phyloP scores from a whole-genome alignment of 2,113 vertebrate species.

The Pollimyrus isidori region DNA sequence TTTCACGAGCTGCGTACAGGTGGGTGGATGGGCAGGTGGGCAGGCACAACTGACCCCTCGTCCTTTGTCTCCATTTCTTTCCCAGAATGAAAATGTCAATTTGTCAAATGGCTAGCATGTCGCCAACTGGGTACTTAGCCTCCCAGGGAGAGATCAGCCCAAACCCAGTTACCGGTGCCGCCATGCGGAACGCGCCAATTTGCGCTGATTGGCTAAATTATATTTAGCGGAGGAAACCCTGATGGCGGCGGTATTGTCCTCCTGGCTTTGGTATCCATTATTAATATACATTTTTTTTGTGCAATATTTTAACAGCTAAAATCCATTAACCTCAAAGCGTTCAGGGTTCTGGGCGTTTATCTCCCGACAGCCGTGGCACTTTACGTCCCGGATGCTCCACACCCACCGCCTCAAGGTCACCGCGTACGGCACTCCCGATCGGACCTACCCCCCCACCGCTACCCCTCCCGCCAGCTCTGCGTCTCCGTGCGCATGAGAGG shows the following conservation, averaged over 20 bases:
- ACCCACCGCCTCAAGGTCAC: constrained; percentile 37
- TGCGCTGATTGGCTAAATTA: constrained; percentile 60
- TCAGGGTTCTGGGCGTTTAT: constrained; percentile 9
- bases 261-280: constrained; percentile 33
- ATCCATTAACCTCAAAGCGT: constrained; percentile 52
- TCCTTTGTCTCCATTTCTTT: constrained; percentile 14
- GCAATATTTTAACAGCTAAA: constrained; percentile 39
- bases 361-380: constrained; percentile 22
- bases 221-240: constrained; percentile 58
- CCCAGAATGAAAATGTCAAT: constrained; percentile 45
- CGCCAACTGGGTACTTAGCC: constrained; percentile 33
- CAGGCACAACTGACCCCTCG: background rate
- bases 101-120: constrained; percentile 40
- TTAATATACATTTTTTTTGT: constrained; percentile 28
- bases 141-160: constrained; percentile 51
- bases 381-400: constrained; percentile 21
- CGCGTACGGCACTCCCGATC: constrained; percentile 5
- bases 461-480: constrained; percentile 23
- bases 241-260: constrained; percentile 59
- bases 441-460: background rate
- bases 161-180: constrained; percentile 60
- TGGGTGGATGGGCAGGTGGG: background rate
- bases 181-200: constrained; percentile 64
- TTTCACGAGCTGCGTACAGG: background rate
- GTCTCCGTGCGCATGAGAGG: constrained; percentile 29